phyloP scores from a whole-genome alignment of 2,797 vertebrate genomes.

The Argentina silus region DNA sequence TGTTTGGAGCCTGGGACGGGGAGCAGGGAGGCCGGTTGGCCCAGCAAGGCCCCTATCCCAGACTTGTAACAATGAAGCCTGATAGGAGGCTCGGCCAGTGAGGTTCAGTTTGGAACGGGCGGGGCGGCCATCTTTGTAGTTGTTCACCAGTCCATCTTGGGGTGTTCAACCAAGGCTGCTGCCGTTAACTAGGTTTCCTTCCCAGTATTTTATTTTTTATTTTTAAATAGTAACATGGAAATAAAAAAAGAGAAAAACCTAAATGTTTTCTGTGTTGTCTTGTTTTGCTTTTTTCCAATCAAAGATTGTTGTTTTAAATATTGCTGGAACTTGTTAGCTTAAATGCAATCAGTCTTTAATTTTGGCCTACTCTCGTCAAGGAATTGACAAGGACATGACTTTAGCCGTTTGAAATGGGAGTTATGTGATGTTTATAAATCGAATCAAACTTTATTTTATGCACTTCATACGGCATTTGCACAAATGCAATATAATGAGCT shows the following conservation, averaged over 20 bases:
- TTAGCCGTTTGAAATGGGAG: too few species aligned
- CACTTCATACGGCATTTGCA: too few species aligned
- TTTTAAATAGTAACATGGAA: slow-evolving; percentile 55
- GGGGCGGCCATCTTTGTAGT: not conserved
- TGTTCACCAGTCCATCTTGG: slow-evolving; percentile 26
- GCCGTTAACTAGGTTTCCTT: slow-evolving; percentile 46
- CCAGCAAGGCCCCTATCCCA: slow-evolving; percentile 21
- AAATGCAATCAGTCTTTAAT: not conserved
- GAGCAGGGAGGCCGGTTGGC: not conserved
- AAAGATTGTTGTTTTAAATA: not conserved
- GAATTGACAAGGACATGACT: too few species aligned
- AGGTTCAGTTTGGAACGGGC: slow-evolving; percentile 27
- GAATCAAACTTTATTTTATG: too few species aligned
- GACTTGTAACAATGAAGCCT: slow-evolving; percentile 32
- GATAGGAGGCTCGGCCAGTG: slow-evolving; percentile 33
- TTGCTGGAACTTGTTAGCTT: not conserved
- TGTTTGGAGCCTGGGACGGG: slow-evolving; percentile 40
- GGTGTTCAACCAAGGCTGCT: slow-evolving; percentile 27
- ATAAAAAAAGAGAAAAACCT: slow-evolving; percentile 41
- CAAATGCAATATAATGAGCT: too few species aligned
- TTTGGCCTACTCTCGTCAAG: too few species aligned
- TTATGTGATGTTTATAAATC: too few species aligned
- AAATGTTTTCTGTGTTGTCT: not conserved
- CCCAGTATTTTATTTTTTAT: slow-evolving; percentile 55
- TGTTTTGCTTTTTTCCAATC: not conserved